These are phyloP conservation scores for Myiothlypis chrysogaster DNA, from an alignment of 2,797 vertebrate species.

Conservation along the genomic window DNA sequence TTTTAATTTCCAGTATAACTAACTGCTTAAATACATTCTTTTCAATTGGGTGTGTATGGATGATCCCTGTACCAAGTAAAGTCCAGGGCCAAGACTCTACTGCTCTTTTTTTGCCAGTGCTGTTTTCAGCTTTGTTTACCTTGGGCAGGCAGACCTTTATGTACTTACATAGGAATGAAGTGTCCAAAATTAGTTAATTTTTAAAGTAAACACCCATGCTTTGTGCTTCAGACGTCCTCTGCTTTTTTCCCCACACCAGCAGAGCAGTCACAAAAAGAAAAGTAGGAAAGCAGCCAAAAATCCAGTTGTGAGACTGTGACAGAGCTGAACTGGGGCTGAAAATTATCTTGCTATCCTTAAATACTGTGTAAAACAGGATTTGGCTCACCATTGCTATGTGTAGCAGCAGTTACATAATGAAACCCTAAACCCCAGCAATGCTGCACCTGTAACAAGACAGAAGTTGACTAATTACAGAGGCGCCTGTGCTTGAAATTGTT, in stretches of 20 bases:
- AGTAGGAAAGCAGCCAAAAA: background rate
- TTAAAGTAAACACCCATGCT: background rate
- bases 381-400: constrained; percentile 4
- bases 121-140: background rate
- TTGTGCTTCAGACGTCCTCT: background rate
- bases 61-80: background rate
- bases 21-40: background rate
- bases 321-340: background rate
- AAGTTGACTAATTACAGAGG: constrained; percentile 53
- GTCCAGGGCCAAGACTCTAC: background rate
- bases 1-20: constrained; percentile 9
- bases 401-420: constrained; percentile 43
- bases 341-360: background rate
- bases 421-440: constrained; percentile 17
- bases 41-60: background rate
- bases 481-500: constrained; percentile 24
- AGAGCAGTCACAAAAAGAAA: background rate
- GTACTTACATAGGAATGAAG: constrained; percentile 7
- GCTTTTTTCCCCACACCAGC: background rate
- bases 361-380: constrained; percentile 35
- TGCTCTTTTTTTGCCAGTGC: background rate
- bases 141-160: background rate
- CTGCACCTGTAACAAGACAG: constrained; percentile 32
- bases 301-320: background rate
- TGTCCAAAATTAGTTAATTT: background rate